These are phyloP conservation scores for Corbicula japonica DNA, from an alignment of 2,888 invertebrate genomes.

Conservation along the genomic window DNA sequence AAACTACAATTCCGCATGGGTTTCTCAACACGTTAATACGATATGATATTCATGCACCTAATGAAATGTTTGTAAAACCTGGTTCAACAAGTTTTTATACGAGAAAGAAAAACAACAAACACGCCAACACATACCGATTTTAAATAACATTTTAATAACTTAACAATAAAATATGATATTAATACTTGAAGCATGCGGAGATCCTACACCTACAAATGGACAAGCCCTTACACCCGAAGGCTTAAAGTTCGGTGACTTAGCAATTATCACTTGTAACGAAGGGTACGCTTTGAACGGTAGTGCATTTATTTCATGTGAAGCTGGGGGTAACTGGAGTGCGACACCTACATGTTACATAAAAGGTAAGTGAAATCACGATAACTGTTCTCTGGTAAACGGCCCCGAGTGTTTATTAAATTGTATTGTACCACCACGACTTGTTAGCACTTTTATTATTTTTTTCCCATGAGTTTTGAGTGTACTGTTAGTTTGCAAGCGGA, in stretches of 20 bases:
- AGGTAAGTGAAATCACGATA: background rate
- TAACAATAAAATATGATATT: background rate
- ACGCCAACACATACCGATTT: too few relatives aligned
- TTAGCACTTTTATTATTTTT: background rate
- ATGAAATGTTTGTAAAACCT: too few relatives aligned
- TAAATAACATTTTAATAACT: background rate
- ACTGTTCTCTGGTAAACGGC: too few relatives aligned
- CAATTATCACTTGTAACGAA: slow-evolving; percentile 1
- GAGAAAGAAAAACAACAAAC: too few relatives aligned
- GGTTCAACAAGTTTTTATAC: too few relatives aligned
- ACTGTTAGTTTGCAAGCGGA: background rate
- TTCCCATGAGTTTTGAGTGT: background rate
- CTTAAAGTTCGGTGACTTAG: slow-evolving; percentile 13
- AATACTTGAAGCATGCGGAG: background rate
- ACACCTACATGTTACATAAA: slow-evolving; percentile 19
- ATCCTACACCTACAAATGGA: slow-evolving; percentile 1
- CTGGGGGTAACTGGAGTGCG: slow-evolving; percentile 29
- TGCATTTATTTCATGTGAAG: slow-evolving; percentile 19
- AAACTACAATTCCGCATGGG: too few relatives aligned
- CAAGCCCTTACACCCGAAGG: background rate
- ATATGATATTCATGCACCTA: too few relatives aligned
- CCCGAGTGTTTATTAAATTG: too few relatives aligned
- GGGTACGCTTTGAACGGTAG: slow-evolving; percentile 16
- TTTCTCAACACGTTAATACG: too few relatives aligned
- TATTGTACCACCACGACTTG: background rate